Conservation (phyloP, 2,113 vertebrate species). For the Tachysurus vachellii region DNA sequence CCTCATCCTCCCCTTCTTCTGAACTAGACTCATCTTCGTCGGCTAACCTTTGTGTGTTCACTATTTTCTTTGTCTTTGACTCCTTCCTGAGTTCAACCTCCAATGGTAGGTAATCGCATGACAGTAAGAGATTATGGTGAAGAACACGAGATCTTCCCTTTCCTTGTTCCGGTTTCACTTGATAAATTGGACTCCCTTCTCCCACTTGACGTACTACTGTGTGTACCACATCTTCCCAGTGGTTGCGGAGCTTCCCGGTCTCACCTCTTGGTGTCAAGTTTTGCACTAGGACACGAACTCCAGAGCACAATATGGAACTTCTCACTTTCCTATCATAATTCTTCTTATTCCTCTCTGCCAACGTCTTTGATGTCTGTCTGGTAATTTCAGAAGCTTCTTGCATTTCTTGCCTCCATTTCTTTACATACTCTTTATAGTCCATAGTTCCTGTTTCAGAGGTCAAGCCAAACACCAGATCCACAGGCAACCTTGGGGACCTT, state of each 20-base stretch:
- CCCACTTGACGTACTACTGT: background rate
- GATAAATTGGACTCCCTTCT: slow-evolving; percentile 16
- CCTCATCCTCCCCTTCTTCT: too few species aligned
- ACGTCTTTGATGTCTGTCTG: background rate
- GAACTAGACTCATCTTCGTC: too few species aligned
- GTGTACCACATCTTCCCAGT: background rate
- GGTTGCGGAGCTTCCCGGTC: background rate
- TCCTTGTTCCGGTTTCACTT: slow-evolving; percentile 30
- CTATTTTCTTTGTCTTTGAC: too few species aligned
- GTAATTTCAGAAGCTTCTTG: background rate
- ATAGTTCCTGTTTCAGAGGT: background rate
- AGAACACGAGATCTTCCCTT: background rate
- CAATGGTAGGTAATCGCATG: background rate
- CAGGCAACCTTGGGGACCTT: background rate
- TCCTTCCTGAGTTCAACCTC: too few species aligned
- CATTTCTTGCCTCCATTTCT: background rate
- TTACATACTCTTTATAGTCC: background rate
- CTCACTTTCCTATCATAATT: background rate
- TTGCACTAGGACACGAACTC: background rate
- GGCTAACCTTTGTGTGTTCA: too few species aligned
- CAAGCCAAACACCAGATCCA: background rate
- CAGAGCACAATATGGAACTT: background rate
- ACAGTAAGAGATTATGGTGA: too few species aligned
- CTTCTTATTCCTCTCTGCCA: background rate
- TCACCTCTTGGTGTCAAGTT: too few species aligned